Evolutionary conservation across 2,797 vertebrate species (phyloP).

Genomic region (Nasua narica): DNA sequence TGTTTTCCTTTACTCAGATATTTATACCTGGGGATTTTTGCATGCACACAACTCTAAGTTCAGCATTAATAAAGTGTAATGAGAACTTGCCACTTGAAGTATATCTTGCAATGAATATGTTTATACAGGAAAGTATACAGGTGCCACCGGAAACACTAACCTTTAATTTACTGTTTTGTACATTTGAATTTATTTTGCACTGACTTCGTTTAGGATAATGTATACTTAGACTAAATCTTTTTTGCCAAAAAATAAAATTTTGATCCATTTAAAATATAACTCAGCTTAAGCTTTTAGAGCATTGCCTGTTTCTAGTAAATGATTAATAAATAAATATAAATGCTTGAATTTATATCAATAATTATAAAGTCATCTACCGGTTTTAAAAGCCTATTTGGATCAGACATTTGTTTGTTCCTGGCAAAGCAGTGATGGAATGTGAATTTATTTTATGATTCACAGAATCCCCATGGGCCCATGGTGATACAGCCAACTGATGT

Average conservation of each 20-base stretch:
- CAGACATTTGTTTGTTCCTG: slow-evolving; percentile 33
- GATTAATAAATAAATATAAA: slow-evolving; percentile 41
- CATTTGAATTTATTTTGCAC: slow-evolving; percentile 13
- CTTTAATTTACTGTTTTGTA: slow-evolving; percentile 33
- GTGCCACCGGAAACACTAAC: neutral
- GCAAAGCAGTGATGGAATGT: neutral
- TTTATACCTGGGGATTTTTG: neutral
- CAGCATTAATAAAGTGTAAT: neutral
- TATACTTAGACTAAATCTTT: neutral
- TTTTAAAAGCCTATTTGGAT: slow-evolving; percentile 54
- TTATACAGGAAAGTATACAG: slow-evolving; percentile 14
- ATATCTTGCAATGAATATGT: neutral
- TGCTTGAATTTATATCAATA: slow-evolving; percentile 47
- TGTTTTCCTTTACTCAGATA: neutral
- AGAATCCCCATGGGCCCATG: neutral
- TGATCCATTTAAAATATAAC: slow-evolving; percentile 49
- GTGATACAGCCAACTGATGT: slow-evolving; percentile 2
- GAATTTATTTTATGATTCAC: slow-evolving; percentile 51
- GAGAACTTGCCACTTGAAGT: neutral
- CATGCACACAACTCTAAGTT: neutral
- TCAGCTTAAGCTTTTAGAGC: slow-evolving; percentile 12
- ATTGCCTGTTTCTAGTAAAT: slow-evolving; percentile 36
- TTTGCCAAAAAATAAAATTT: slow-evolving; percentile 20
- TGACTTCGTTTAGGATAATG: neutral
- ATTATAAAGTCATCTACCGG: slow-evolving; percentile 49